Conservation (phyloP, 2,113 vertebrate species). For the Albula goreensis region DNA sequence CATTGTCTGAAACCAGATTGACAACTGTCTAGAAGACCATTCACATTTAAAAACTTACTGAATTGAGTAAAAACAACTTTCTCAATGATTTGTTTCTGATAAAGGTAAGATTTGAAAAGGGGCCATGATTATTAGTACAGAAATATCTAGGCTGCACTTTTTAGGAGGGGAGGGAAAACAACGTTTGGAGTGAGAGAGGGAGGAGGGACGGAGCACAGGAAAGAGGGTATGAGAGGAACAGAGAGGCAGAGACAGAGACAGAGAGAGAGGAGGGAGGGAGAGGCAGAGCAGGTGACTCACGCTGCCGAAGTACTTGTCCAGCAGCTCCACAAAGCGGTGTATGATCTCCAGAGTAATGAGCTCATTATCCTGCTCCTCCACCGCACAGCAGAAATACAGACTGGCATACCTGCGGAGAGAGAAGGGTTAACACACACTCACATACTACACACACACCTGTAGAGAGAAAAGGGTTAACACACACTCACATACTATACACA, state of each 20-base stretch:
- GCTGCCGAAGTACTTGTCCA: constrained; percentile 49
- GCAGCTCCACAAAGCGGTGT: constrained; percentile 48
- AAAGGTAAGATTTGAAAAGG: no score
- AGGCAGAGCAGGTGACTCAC: constrained; percentile 47
- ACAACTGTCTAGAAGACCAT: no score
- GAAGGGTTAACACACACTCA: not conserved
- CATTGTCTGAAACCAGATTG: no score
- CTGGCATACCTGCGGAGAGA: not conserved
- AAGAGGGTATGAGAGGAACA: constrained; percentile 36
- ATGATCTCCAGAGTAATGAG: constrained; percentile 53
- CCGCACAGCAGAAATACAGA: constrained; percentile 22
- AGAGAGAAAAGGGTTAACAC: not conserved
- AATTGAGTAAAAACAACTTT: no score
- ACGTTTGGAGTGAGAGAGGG: not conserved
- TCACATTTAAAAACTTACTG: no score
- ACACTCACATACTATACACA: not conserved
- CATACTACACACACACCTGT: not conserved
- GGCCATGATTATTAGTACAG: no score
- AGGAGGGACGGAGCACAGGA: constrained; percentile 29
- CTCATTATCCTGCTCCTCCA: constrained; percentile 35
- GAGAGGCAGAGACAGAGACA: constrained; percentile 30
- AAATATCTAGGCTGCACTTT: no score
- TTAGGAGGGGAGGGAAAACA: not conserved
- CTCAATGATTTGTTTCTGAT: no score
- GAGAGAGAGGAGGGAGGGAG: constrained; percentile 33